Evolutionary conservation across 2,888 invertebrate species (phyloP), one percentile per base, ranked within the genome.

Genomic region (Hoplodrina blanda): DNA sequence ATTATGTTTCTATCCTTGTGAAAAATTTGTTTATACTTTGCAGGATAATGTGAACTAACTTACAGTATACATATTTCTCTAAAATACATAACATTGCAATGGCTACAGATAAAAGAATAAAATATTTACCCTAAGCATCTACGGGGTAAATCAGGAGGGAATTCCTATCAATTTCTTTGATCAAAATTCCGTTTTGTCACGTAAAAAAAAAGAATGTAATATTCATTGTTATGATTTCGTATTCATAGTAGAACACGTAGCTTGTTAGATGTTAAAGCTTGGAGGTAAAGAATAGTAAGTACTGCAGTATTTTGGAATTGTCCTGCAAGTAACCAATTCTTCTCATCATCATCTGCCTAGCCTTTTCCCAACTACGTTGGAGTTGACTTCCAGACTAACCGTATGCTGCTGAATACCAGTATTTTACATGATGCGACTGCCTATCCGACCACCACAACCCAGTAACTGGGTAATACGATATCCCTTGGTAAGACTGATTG

Each of bases 121-220:
- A 67, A 75, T 75, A 75, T 81, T 70, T 76, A 70, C 65, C 56
- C 37, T 55, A 44, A 61, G 44, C 30, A 67, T 68, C 56, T 19
- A 66, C 52, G 15, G 53, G 57, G 60, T 66, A 57, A 74, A 71
- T 71, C 82, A 73, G 49, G 10, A 59, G 82, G 82, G 81, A 82
- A 75, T 82, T 82, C 74, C 68, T 75, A 80, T 80, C 74, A 75
- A 82, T 83, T 82, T 56, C 78, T 80, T 83, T 82, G 83, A 82
- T 80, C 82, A 69, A 59, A 30, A 83, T 73, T 70, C 80, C 68
- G 57, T 80, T 78, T 78, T 69, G 55, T 66, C 60, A 52, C 64
- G 46, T 60, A 69, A 25, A 25, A 62, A 72, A 81, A 79, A 70
- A 63, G 46, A 68, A 76, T 65, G 52, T 69, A 63, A 73, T 63